phyloP scores from a whole-genome alignment of 2,113 vertebrate genomes.

The Malaclemys terrapin region DNA sequence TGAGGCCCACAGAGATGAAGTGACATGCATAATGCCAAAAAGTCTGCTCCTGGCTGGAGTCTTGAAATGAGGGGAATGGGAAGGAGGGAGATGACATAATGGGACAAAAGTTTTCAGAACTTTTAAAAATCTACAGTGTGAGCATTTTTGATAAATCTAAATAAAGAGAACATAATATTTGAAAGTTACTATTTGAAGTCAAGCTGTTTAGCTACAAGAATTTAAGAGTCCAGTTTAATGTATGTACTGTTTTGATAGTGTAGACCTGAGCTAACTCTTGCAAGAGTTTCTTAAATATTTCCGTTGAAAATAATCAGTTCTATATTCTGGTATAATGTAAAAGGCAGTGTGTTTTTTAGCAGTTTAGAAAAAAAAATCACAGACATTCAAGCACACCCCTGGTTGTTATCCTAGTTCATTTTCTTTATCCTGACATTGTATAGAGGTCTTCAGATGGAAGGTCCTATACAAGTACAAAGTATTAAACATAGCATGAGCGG shows the following conservation, averaged over 20 bases:
- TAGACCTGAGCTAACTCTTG: conserved; percentile 23
- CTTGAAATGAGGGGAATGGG: neutral
- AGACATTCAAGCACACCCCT: conserved; percentile 33
- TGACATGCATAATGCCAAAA: neutral
- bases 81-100: neutral
- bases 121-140: neutral
- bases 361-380: conserved; percentile 30
- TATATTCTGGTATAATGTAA: conserved; percentile 38
- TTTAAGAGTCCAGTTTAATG: neutral
- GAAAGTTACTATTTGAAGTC: neutral
- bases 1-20: neutral
- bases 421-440: conserved; percentile 46
- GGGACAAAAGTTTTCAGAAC: neutral
- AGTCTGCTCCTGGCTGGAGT: neutral
- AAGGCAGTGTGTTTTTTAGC: conserved; percentile 61
- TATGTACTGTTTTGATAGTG: conserved; percentile 39
- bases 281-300: neutral
- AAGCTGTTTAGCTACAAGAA: neutral
- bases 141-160: neutral
- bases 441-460: conserved; percentile 6
- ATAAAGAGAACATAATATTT: neutral
- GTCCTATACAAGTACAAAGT: neutral
- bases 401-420: conserved; percentile 33
- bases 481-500: neutral
- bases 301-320: conserved; percentile 28